Percentiles rank a stretch among this genome's conserved stretches.
phyloP scores from a whole-genome alignment of 2,888 invertebrate genomes.

The Apomyelois bistriatella region DNA sequence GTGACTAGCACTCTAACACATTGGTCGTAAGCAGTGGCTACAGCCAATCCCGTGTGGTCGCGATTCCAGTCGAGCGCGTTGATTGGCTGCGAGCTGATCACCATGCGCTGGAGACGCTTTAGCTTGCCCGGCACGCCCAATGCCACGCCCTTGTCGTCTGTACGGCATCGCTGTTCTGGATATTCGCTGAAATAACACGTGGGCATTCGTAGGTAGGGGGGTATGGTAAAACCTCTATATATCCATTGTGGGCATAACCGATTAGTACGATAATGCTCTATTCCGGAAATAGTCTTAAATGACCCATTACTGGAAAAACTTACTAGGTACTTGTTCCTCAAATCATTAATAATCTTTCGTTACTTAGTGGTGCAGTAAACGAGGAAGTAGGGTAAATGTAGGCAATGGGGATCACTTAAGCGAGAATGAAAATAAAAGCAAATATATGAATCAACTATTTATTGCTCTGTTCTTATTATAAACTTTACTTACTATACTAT shows the following conservation, averaged over 20 bases:
- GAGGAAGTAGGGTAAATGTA: neutral
- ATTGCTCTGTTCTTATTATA: neutral
- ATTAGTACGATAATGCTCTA: too few species aligned
- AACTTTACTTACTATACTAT: neutral
- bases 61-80: conserved; percentile 95
- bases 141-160: conserved; percentile 85
- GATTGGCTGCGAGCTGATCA: conserved; percentile 92
- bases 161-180: conserved; percentile 86
- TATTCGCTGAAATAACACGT: conserved; percentile 71
- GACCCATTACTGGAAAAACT: too few species aligned
- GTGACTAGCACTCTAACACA: conserved; percentile 90
- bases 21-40: conserved; percentile 96
- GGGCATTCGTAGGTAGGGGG: too few species aligned
- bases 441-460: neutral
- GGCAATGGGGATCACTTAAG: neutral
- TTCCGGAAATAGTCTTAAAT: too few species aligned
- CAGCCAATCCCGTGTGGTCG: conserved; percentile 92
- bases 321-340: too few species aligned
- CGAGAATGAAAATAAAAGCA: neutral
- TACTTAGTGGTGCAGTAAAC: too few species aligned
- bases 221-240: too few species aligned
- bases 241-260: too few species aligned
- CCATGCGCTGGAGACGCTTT: conserved; percentile 87
- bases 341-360: too few species aligned
- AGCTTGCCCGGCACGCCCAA: conserved; percentile 89